Evolutionary conservation across 2,113 vertebrate genomes (phyloP).

Genomic region (Balaenoptera acutorostrata): DNA sequence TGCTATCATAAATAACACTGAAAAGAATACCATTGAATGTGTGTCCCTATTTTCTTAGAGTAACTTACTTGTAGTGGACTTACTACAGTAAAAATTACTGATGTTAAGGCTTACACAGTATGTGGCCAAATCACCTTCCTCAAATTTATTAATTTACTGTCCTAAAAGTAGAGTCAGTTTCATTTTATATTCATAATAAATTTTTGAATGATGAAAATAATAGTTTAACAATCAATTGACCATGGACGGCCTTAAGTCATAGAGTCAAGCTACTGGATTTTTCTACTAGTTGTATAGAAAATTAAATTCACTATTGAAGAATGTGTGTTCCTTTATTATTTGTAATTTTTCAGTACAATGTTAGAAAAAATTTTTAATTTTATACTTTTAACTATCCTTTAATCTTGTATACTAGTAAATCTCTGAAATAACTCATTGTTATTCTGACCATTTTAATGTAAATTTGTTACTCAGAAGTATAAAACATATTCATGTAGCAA

Average conservation of each 20-base stretch:
- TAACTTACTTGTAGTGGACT: neutral
- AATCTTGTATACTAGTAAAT: neutral
- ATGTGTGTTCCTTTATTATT: neutral
- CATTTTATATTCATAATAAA: neutral
- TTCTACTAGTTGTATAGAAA: neutral
- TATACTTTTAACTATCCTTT: neutral
- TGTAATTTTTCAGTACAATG: neutral
- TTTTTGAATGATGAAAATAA: conserved; percentile 2
- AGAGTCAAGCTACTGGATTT: neutral
- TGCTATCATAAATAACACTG: neutral
- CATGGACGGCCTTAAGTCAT: neutral
- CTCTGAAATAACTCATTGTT: neutral
- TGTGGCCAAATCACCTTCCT: neutral
- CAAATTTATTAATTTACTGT: neutral
- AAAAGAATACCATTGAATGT: neutral
- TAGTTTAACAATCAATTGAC: neutral
- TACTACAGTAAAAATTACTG: neutral
- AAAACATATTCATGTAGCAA: neutral
- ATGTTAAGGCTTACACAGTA: neutral
- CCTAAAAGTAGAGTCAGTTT: neutral
- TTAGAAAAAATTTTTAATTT: conserved; percentile 14
- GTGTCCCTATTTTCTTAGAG: neutral
- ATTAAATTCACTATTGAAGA: neutral
- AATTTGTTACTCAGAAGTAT: neutral
- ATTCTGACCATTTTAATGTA: neutral